Evolutionary conservation across 2,113 vertebrate genomes (phyloP).

Genomic region (Girardinichthys multiradiatus): DNA sequence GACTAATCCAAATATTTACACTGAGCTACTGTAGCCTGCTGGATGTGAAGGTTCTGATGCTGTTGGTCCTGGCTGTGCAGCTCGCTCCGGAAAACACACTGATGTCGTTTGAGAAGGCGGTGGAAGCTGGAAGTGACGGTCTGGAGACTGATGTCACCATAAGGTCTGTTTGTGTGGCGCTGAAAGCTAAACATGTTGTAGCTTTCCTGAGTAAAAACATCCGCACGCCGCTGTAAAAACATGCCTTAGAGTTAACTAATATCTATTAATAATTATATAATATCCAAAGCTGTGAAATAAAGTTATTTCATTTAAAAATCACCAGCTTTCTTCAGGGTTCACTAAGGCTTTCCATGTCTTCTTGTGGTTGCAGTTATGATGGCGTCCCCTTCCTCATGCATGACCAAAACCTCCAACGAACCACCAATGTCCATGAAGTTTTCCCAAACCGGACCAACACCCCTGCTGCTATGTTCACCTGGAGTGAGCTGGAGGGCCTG

Average conservation of each 20-base stretch:
- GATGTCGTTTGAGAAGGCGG: conserved; percentile 91
- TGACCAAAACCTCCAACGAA: conserved; percentile 85
- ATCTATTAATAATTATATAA: too few relatives aligned
- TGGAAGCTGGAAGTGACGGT: conserved; percentile 83
- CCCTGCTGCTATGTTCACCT: conserved; percentile 78
- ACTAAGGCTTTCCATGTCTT: not conserved
- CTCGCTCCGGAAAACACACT: conserved; percentile 91
- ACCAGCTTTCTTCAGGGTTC: not conserved
- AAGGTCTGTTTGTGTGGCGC: conserved; percentile 78
- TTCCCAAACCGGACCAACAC: conserved; percentile 72
- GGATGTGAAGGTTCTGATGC: not conserved
- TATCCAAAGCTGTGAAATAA: too few relatives aligned
- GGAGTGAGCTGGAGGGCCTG: conserved; percentile 82
- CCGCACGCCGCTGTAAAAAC: too few relatives aligned
- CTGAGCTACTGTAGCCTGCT: not conserved
- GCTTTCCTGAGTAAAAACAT: not conserved
- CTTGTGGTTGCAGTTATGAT: conserved; percentile 79
- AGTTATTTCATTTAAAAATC: not conserved
- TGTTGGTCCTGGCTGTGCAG: conserved; percentile 63
- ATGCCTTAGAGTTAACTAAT: too few relatives aligned
- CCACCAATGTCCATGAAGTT: conserved; percentile 85
- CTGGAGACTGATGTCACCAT: conserved; percentile 89
- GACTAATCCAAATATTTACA: not conserved
- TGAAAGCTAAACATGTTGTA: not conserved
- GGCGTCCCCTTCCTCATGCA: conserved; percentile 94